A percentile compares a stretch with the other conserved stretches of the same genome.
These are phyloP conservation scores for Pandemis corylana DNA, from an alignment of 2,888 invertebrate genomes.

Conservation along the genomic window DNA sequence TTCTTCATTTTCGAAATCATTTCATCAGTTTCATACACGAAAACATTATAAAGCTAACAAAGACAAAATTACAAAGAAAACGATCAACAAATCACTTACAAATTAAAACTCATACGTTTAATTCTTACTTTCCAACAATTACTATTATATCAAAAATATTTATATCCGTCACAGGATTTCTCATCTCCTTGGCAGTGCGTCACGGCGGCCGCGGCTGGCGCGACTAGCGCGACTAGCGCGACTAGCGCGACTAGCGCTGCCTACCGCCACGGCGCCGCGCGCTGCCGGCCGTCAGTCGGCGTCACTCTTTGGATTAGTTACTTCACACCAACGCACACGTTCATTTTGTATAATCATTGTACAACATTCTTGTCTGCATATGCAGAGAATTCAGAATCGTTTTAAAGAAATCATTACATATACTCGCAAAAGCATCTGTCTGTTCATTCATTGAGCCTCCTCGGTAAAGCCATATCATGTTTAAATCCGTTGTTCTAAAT, in stretches of 20 bases:
- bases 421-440: slow-evolving; percentile 66
- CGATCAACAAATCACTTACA: slow-evolving; percentile 83
- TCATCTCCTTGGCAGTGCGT: slow-evolving; percentile 53
- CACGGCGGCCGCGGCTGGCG: slow-evolving; percentile 44
- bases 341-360: slow-evolving; percentile 57
- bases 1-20: slow-evolving; percentile 63
- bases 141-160: slow-evolving; percentile 80
- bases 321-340: slow-evolving; percentile 65
- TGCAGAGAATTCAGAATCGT: slow-evolving; percentile 61
- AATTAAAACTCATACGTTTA: slow-evolving; percentile 80
- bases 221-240: slow-evolving; percentile 38
- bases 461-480: slow-evolving; percentile 68
- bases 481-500: slow-evolving; percentile 63
- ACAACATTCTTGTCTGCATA: slow-evolving; percentile 58
- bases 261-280: slow-evolving; percentile 32
- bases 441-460: slow-evolving; percentile 73
- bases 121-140: slow-evolving; percentile 78
- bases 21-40: slow-evolving; percentile 70
- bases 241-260: slow-evolving; percentile 25
- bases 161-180: slow-evolving; percentile 59
- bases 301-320: slow-evolving; percentile 72
- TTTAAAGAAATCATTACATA: slow-evolving; percentile 63
- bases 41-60: slow-evolving; percentile 83
- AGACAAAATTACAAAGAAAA: slow-evolving; percentile 83
- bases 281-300: slow-evolving; percentile 11